Evolutionary conservation across 2,797 vertebrate species (phyloP).

Genomic region (Anomalospiza imberbis): DNA sequence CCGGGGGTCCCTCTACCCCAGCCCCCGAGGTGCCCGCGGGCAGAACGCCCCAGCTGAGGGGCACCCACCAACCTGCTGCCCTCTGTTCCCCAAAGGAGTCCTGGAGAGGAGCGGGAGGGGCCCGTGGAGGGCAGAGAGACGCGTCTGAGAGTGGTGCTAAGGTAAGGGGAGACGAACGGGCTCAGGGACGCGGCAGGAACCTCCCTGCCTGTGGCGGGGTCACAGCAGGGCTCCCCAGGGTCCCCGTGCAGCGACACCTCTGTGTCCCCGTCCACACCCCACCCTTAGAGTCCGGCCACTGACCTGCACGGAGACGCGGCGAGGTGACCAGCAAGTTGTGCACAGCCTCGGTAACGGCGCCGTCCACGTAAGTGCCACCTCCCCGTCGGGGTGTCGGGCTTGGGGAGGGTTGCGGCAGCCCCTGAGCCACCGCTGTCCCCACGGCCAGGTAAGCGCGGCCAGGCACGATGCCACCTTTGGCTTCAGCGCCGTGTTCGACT

Average conservation of each 20-base stretch:
- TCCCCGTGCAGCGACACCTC: background rate
- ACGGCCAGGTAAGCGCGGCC: slow-evolving; percentile 13
- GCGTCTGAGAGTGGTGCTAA: slow-evolving; percentile 68
- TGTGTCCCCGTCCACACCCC: background rate
- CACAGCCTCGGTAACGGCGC: slow-evolving; percentile 68
- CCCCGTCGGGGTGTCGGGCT: rapidly evolving
- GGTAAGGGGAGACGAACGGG: background rate
- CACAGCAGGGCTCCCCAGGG: background rate
- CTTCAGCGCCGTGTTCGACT: slow-evolving; percentile 71
- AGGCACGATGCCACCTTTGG: slow-evolving; percentile 67
- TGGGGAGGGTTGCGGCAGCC: rapidly evolving
- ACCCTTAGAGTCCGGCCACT: slow-evolving; percentile 70
- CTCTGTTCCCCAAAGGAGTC: slow-evolving; percentile 40
- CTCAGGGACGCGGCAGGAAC: rapidly evolving
- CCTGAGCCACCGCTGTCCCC: background rate
- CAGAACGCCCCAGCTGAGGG: too few relatives aligned
- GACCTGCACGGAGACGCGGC: slow-evolving; percentile 55
- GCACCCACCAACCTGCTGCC: background rate
- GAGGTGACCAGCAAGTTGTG: slow-evolving; percentile 64
- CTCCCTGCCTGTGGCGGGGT: background rate
- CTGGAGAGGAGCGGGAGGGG: background rate
- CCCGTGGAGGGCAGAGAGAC: slow-evolving; percentile 24
- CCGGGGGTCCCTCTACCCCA: background rate
- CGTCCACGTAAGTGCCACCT: slow-evolving; percentile 56
- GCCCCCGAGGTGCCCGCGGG: background rate